phyloP scores from a whole-genome alignment of 1,140 invertebrate genomes.

The Chrysoperla carnea region DNA sequence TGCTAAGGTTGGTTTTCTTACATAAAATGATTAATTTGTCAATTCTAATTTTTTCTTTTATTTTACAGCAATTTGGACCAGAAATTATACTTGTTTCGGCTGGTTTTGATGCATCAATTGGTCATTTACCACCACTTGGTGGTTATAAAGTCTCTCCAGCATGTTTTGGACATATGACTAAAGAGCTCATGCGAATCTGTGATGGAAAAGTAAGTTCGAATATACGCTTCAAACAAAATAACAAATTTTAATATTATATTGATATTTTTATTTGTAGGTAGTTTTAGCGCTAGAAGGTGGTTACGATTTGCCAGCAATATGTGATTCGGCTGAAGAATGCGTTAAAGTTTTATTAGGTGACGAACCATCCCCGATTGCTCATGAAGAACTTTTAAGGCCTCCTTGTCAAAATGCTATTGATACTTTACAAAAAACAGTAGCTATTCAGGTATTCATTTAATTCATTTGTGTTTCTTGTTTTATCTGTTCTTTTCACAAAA shows the following conservation, averaged over 20 bases:
- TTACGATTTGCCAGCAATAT: constrained; percentile 90
- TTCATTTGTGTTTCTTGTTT: not conserved
- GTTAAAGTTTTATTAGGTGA: constrained; percentile 82
- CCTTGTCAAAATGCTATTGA: constrained; percentile 74
- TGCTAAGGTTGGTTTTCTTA: constrained; percentile 35
- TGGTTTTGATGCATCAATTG: constrained; percentile 91
- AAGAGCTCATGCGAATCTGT: constrained; percentile 78
- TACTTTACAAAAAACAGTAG: constrained; percentile 72
- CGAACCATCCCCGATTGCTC: constrained; percentile 50
- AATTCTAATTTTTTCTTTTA: constrained; percentile 1
- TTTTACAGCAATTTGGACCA: constrained; percentile 66
- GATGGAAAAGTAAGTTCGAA: constrained; percentile 50
- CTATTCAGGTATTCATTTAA: constrained; percentile 55
- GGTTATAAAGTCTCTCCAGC: constrained; percentile 86
- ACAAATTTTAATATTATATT: not conserved
- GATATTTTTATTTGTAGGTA: constrained; percentile 24
- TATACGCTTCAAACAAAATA: not conserved
- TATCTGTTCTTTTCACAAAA: not conserved
- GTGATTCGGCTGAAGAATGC: constrained; percentile 94
- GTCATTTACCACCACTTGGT: constrained; percentile 84
- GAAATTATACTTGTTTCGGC: constrained; percentile 92
- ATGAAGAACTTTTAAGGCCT: constrained; percentile 56
- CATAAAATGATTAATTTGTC: not conserved
- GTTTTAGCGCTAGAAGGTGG: constrained; percentile 85
- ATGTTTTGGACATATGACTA: constrained; percentile 96